Evolutionary conservation across 2,113 vertebrate genomes (phyloP).

Genomic region (Platycercus adscitus): DNA sequence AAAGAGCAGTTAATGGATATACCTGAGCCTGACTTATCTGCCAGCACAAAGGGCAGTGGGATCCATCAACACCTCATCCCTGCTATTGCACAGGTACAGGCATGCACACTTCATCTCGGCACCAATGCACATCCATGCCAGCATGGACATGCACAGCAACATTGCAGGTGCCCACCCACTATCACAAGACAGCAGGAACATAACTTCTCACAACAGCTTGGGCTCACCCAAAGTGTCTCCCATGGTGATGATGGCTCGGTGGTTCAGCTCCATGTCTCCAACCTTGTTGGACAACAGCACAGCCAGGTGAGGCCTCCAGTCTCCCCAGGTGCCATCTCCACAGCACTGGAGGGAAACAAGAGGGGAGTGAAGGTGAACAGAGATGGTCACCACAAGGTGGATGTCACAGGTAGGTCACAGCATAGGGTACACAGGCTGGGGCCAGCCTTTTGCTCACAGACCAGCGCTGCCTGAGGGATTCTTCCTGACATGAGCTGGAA

Average conservation of each 20-base stretch:
- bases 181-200: neutral
- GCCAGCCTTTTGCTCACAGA: slow-evolving; percentile 47
- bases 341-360: slow-evolving; percentile 75
- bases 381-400: neutral
- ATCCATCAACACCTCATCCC: neutral
- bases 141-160: rapidly evolving
- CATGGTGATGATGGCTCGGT: slow-evolving; percentile 81
- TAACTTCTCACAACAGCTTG: neutral
- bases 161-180: neutral
- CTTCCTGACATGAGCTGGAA: slow-evolving; percentile 92
- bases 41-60: neutral
- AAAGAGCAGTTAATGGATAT: neutral
- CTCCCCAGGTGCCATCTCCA: slow-evolving; percentile 84
- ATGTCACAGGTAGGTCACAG: neutral
- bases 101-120: neutral
- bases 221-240: slow-evolving; percentile 88
- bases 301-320: slow-evolving; percentile 92
- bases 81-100: neutral
- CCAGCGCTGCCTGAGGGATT: slow-evolving; percentile 84
- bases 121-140: too few relatives aligned
- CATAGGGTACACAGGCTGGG: neutral
- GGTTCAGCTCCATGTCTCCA: slow-evolving; percentile 74
- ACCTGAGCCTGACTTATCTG: neutral
- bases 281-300: slow-evolving; percentile 88
- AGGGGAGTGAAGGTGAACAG: neutral